Evolutionary conservation across 2,888 invertebrate species (phyloP).

Genomic region (Empis livida): DNA sequence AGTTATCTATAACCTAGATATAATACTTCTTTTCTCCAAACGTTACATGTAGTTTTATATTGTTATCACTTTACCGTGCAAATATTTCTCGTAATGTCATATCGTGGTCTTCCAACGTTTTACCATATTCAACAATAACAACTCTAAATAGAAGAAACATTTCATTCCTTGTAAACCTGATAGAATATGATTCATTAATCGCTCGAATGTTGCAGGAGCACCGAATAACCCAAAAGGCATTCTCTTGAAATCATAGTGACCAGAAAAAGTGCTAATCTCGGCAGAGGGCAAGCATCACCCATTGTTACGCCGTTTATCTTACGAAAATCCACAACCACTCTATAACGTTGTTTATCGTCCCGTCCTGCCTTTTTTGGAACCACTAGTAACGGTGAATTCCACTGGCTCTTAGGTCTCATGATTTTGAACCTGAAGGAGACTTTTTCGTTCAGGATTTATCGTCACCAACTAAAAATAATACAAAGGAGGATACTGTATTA

Average conservation of each 20-base stretch:
- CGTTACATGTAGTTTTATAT: constrained; percentile 17
- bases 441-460: too few species aligned
- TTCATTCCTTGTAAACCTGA: constrained; percentile 16
- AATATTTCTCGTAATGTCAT: too few species aligned
- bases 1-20: constrained; percentile 15
- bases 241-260: constrained; percentile 14
- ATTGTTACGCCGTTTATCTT: constrained; percentile 14
- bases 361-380: constrained; percentile 15
- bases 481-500: too few species aligned
- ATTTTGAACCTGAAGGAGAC: too few species aligned
- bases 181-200: constrained; percentile 21
- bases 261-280: constrained; percentile 9
- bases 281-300: too few species aligned
- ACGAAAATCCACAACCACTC: constrained; percentile 15
- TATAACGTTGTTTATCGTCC: constrained; percentile 16
- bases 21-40: constrained; percentile 12
- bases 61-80: constrained; percentile 9
- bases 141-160: constrained; percentile 16
- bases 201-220: constrained; percentile 20
- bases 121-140: constrained; percentile 19
- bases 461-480: too few species aligned
- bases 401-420: too few species aligned
- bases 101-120: neutral
- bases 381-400: constrained; percentile 14
- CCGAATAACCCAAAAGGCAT: constrained; percentile 17